phyloP scores from a whole-genome alignment of 2,113 vertebrate species.

The Suncus etruscus region DNA sequence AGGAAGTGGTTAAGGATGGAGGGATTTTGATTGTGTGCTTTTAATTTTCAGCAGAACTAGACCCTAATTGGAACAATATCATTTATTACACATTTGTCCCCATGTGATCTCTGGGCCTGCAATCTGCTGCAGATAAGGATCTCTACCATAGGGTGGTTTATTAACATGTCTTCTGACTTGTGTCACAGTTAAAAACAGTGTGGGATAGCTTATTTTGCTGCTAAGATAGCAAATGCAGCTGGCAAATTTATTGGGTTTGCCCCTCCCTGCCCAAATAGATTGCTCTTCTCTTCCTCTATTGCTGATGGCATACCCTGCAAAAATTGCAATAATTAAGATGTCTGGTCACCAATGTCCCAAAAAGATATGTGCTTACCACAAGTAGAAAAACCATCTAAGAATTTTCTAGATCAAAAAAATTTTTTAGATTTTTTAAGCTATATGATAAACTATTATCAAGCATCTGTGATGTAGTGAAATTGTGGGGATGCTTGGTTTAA shows the following conservation, averaged over 20 bases:
- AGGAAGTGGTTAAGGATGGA: slow-evolving; percentile 66
- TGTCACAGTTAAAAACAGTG: slow-evolving; percentile 74
- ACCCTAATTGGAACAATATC: slow-evolving; percentile 78
- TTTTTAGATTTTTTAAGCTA: slow-evolving; percentile 10
- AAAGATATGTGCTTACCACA: slow-evolving; percentile 80
- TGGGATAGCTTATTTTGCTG: slow-evolving; percentile 74
- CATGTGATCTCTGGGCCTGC: slow-evolving; percentile 57
- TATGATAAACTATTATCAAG: slow-evolving; percentile 10
- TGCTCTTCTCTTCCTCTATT: slow-evolving; percentile 82
- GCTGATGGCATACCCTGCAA: slow-evolving; percentile 76
- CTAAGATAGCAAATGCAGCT: slow-evolving; percentile 76
- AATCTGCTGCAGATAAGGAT: slow-evolving; percentile 65
- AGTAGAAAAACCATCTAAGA: slow-evolving; percentile 68
- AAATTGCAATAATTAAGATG: slow-evolving; percentile 85
- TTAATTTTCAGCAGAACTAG: slow-evolving; percentile 76
- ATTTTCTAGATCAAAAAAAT: slow-evolving; percentile 30
- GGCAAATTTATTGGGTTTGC: slow-evolving; percentile 82
- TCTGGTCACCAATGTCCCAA: slow-evolving; percentile 79
- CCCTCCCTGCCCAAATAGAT: slow-evolving; percentile 80
- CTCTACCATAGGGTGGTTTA: slow-evolving; percentile 14
- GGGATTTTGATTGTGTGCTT: slow-evolving; percentile 75
- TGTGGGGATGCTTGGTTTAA: not conserved
- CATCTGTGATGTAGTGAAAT: not conserved
- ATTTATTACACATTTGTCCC: slow-evolving; percentile 66
- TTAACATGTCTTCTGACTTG: slow-evolving; percentile 30